Percentiles rank a stretch among this genome's conserved stretches.
phyloP scores from a whole-genome alignment of 2,113 vertebrate genomes.

The Melanerpes formicivorus region DNA sequence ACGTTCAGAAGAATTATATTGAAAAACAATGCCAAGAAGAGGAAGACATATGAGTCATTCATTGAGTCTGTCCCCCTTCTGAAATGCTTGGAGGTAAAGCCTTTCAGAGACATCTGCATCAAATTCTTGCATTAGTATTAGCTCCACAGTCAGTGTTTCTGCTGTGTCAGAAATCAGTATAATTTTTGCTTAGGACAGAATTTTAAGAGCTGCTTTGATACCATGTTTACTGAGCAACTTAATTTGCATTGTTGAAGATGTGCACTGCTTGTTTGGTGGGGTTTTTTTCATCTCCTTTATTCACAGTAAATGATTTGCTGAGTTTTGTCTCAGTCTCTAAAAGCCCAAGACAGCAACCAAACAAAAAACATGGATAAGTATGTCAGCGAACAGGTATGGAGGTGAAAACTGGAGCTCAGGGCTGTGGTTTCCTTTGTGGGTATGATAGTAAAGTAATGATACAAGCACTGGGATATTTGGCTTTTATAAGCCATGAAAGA shows the following conservation, averaged over 20 bases:
- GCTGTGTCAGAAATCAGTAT: neutral
- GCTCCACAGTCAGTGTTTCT: neutral
- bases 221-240: neutral
- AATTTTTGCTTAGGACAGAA: neutral
- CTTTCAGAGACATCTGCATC: neutral
- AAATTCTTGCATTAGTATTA: neutral
- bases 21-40: constrained; percentile 97
- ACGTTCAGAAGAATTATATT: constrained; percentile 98
- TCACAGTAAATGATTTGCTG: neutral
- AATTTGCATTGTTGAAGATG: neutral
- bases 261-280: neutral
- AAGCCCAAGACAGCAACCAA: neutral
- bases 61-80: constrained; percentile 96
- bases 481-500: neutral
- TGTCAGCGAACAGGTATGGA: neutral
- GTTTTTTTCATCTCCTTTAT: neutral
- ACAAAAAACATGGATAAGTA: neutral
- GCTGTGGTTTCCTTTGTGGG: neutral
- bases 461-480: neutral
- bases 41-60: constrained; percentile 92
- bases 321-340: neutral
- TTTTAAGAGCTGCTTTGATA: neutral
- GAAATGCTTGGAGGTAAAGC: constrained; percentile 94
- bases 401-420: neutral
- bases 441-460: neutral